Evolutionary conservation across 2,888 invertebrate species (phyloP), one percentile per base, ranked within the genome.

Genomic region (Falcaria lacertinaria): DNA sequence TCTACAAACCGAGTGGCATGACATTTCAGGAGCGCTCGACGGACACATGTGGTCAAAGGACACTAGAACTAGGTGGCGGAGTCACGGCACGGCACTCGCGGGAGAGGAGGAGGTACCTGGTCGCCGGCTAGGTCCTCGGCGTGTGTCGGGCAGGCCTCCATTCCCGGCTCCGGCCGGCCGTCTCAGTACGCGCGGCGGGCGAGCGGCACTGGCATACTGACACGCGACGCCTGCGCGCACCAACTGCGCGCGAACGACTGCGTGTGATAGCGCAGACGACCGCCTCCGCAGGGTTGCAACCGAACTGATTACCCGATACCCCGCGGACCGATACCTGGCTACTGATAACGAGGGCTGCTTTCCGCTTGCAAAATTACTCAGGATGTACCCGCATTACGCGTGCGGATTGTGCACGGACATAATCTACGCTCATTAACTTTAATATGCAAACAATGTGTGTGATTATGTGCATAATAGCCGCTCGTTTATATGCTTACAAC

Each of bases 71-170:
- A 28, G 19, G 33, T 41, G 22, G 14, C n/a, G 28, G 28, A 28
- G 28, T 28, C 28, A 28, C 11, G 1, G 11, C 28, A 28, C 28
- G 28, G 28, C 28, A 41, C 42, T 39, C 33, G 45, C 42, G 51
- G 41, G 40, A 44, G 16, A 22, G 51, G 44, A 48, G 52, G 51
- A 48, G 58, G 76, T 84, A 88, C 88, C 88, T 88, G 88, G 85
- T 88, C 88, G 74, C 88, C 88, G 83, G 74, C 78, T 61, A 83
- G 80, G 80, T 87, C 85, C 85, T 87, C 87, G 77, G 79, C 81
- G 76, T 80, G 74, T 76, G 71, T 74, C 69, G 80, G 80, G 76
- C 86, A 87, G 83, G 85, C 70, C 85, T 88, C 88, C 88, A 88
- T 88, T 63, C 86, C 86, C 85, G 85, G 81, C 80, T 58, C 63